These are phyloP conservation scores for Pseudochaenichthys georgianus DNA, from an alignment of 2,797 vertebrate genomes.

Conservation along the genomic window DNA sequence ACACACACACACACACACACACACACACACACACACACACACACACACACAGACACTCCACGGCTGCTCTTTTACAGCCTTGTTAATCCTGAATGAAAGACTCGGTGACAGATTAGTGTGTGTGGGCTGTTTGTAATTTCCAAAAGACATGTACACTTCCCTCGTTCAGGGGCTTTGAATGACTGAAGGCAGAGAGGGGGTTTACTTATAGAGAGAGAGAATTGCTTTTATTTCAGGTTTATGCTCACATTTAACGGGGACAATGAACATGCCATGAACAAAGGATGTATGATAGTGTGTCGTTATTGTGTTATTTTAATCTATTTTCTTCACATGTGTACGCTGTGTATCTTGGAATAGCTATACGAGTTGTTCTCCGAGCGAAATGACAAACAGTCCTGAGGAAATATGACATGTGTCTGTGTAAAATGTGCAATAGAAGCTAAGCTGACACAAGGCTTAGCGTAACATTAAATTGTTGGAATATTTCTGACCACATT, in stretches of 20 bases:
- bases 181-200: slow-evolving; percentile 25
- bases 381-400: neutral
- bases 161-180: slow-evolving; percentile 32
- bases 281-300: too few species aligned
- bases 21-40: too few species aligned
- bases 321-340: neutral
- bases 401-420: neutral
- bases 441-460: neutral
- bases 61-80: slow-evolving; percentile 38
- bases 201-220: slow-evolving; percentile 20
- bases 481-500: neutral
- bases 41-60: too few species aligned
- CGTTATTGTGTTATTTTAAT: neutral
- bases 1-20: neutral
- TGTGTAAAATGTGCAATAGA: too few species aligned
- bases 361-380: neutral
- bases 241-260: slow-evolving; percentile 16
- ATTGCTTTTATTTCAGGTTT: slow-evolving; percentile 28
- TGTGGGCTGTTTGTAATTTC: slow-evolving; percentile 37
- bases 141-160: slow-evolving; percentile 19
- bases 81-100: slow-evolving; percentile 54
- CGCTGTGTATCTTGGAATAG: neutral
- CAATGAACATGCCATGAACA: neutral
- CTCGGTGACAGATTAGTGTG: slow-evolving; percentile 36
- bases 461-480: neutral